These are phyloP conservation scores for Phengaris alcon DNA, from an alignment of 2,888 invertebrate species.

Conservation along the genomic window DNA sequence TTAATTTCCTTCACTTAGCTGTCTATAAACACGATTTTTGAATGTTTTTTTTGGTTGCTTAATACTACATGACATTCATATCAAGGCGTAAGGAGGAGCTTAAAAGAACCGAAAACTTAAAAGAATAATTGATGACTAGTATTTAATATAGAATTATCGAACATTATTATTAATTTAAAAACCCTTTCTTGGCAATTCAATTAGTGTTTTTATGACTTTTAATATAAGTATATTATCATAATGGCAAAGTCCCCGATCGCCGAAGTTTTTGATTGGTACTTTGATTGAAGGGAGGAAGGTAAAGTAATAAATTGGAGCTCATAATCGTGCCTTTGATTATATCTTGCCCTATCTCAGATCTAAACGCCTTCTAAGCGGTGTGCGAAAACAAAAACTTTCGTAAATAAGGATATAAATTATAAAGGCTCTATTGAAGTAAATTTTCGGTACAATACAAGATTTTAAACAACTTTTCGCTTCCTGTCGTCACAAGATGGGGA, in stretches of 20 bases:
- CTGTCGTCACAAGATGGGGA: neutral
- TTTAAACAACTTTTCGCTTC: conserved; percentile 16
- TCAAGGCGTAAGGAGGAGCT: no score
- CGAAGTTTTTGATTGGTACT: conserved; percentile 14
- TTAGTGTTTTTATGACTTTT: conserved; percentile 17
- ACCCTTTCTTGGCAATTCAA: conserved; percentile 9
- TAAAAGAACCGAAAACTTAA: no score
- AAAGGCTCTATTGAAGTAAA: conserved; percentile 4
- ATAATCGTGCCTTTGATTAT: conserved; percentile 12
- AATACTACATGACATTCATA: no score
- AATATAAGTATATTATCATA: conserved; percentile 9
- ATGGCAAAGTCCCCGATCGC: conserved; percentile 7
- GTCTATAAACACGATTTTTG: no score
- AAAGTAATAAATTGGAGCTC: conserved; percentile 8
- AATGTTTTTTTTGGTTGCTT: no score
- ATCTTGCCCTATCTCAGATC: neutral
- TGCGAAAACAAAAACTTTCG: neutral
- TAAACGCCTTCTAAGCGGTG: neutral
- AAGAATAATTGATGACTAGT: neutral
- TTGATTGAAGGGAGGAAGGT: conserved; percentile 12
- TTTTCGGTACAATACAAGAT: conserved; percentile 18
- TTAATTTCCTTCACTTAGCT: neutral
- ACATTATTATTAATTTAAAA: neutral
- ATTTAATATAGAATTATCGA: neutral
- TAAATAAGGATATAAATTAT: neutral